phyloP scores from a whole-genome alignment of 2,113 vertebrate genomes.

The Oostethus manadensis region DNA sequence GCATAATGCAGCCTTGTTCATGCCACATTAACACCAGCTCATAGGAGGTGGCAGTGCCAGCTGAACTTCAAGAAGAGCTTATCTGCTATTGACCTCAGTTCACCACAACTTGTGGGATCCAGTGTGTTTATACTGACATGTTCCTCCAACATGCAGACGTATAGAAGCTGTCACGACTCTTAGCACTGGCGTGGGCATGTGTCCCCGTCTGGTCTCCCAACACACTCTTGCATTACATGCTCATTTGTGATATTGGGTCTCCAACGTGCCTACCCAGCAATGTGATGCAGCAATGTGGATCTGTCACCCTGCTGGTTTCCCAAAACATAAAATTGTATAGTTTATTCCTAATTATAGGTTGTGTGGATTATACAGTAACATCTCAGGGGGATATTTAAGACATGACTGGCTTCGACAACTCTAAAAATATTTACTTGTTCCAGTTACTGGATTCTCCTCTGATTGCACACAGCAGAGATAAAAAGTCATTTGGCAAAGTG shows the following conservation, averaged over 20 bases:
- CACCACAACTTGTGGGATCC: slow-evolving; percentile 74
- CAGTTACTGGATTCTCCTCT: slow-evolving; percentile 40
- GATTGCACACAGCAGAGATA: slow-evolving; percentile 73
- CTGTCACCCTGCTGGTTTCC: slow-evolving; percentile 54
- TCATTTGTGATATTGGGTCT: slow-evolving; percentile 72
- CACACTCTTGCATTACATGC: slow-evolving; percentile 55
- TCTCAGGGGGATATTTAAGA: slow-evolving; percentile 19
- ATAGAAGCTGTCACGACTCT: slow-evolving; percentile 64
- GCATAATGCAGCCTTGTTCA: slow-evolving; percentile 67
- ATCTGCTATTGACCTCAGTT: slow-evolving; percentile 55
- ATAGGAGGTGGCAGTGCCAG: slow-evolving; percentile 74
- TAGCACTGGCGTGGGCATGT: slow-evolving; percentile 74
- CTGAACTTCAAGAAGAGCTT: slow-evolving; percentile 70
- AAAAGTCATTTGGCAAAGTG: slow-evolving; percentile 75
- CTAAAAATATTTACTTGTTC: slow-evolving; percentile 68
- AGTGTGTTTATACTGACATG: slow-evolving; percentile 81
- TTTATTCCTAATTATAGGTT: slow-evolving; percentile 38
- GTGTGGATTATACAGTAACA: slow-evolving; percentile 32
- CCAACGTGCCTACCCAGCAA: slow-evolving; percentile 62
- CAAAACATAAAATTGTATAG: slow-evolving; percentile 33
- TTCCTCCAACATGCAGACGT: slow-evolving; percentile 72
- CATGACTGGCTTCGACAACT: slow-evolving; percentile 14
- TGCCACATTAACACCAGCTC: slow-evolving; percentile 67
- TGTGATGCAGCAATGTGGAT: slow-evolving; percentile 47
- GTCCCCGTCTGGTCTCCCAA: slow-evolving; percentile 70